These are phyloP conservation scores for Eurypyga helias DNA, from an alignment of 2,113 vertebrate species.

Conservation along the genomic window DNA sequence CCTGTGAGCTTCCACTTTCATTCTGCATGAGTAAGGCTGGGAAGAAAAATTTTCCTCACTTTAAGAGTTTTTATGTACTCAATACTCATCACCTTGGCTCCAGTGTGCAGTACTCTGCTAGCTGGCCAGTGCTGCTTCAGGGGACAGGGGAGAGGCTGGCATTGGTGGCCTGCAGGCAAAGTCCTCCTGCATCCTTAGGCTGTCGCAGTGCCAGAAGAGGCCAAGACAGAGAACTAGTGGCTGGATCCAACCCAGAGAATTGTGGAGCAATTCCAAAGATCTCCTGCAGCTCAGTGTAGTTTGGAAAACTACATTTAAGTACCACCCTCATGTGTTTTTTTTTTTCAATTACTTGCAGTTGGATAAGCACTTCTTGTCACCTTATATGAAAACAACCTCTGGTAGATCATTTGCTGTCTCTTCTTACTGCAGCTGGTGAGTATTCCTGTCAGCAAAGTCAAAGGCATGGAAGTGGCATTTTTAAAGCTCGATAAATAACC, in stretches of 20 bases:
- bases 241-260: neutral
- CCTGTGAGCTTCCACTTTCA: neutral
- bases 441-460: neutral
- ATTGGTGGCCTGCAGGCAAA: neutral
- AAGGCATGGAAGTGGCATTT: neutral
- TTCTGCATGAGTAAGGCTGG: neutral
- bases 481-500: neutral
- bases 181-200: neutral
- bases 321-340: neutral
- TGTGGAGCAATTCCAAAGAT: neutral
- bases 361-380: neutral
- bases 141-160: neutral
- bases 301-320: slow-evolving; percentile 1
- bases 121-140: neutral
- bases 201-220: neutral
- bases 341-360: neutral
- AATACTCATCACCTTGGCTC: neutral
- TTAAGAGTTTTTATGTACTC: neutral
- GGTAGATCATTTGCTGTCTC: neutral
- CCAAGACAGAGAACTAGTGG: neutral
- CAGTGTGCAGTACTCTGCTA: neutral
- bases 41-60: neutral
- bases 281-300: neutral
- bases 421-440: neutral
- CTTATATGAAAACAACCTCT: neutral